Evolutionary conservation across 2,113 vertebrate species (phyloP).

Genomic region (Rattus rattus): DNA sequence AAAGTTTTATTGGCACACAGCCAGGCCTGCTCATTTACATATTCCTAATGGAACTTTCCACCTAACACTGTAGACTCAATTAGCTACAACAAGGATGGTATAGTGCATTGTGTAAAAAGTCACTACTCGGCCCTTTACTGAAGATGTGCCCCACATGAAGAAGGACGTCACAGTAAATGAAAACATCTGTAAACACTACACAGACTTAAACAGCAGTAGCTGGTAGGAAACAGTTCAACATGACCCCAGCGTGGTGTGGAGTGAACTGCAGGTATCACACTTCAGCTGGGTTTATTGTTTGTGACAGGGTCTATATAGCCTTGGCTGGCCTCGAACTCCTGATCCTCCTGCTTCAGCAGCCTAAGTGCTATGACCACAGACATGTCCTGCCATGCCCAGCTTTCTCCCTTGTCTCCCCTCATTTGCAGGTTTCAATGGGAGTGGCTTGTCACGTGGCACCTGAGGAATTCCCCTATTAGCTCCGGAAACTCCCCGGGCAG

Average conservation of each 20-base stretch:
- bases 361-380: background rate
- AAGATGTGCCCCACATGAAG: rapidly evolving
- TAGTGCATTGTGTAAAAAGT: rapidly evolving
- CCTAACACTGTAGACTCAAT: too few relatives aligned
- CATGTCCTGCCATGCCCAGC: background rate
- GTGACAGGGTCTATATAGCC: background rate
- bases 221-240: rapidly evolving
- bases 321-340: background rate
- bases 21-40: background rate
- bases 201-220: background rate
- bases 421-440: background rate
- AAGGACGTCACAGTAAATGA: rapidly evolving
- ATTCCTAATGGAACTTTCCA: background rate
- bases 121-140: background rate
- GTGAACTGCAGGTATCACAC: background rate
- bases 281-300: background rate
- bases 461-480: background rate
- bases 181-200: rapidly evolving
- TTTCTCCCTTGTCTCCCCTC: background rate
- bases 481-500: background rate
- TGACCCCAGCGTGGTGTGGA: too few relatives aligned
- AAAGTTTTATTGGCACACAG: background rate
- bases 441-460: background rate
- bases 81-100: background rate
- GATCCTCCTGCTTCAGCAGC: background rate